phyloP scores from a whole-genome alignment of 2,113 vertebrate genomes.

The Lamprologus lemairii region DNA sequence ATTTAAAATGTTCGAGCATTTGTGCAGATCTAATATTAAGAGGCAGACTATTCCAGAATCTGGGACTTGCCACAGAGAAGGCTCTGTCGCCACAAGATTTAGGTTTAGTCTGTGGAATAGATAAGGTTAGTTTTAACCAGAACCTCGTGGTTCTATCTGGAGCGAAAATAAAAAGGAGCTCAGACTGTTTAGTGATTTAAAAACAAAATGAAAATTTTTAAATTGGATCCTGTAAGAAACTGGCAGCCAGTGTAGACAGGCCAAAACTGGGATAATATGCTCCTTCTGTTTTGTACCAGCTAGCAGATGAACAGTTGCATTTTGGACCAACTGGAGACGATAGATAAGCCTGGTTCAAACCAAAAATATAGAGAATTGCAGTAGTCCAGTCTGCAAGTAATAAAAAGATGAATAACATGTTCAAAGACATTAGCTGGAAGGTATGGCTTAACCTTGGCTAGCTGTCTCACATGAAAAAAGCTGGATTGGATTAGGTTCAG shows the following conservation, averaged over 20 bases:
- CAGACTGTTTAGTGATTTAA: neutral
- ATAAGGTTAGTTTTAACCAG: neutral
- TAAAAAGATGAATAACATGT: neutral
- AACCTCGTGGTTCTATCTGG: neutral
- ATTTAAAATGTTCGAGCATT: neutral
- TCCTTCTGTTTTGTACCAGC: neutral
- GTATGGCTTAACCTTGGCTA: neutral
- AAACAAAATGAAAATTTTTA: neutral
- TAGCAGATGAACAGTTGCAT: neutral
- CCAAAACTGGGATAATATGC: neutral
- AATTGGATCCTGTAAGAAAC: neutral
- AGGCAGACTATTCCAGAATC: neutral
- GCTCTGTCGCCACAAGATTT: accelerated
- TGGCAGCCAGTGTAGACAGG: neutral
- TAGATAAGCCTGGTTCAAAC: neutral
- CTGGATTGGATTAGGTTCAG: neutral
- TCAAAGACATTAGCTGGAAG: neutral
- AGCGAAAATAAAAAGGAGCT: neutral
- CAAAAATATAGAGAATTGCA: neutral
- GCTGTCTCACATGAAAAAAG: neutral
- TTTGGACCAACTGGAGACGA: neutral
- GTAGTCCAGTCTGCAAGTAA: neutral
- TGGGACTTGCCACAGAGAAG: neutral
- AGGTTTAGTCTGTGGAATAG: neutral
- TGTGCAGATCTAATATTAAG: neutral